phyloP scores from a whole-genome alignment of 2,888 invertebrate species.

The Gasteruption jaculator region DNA sequence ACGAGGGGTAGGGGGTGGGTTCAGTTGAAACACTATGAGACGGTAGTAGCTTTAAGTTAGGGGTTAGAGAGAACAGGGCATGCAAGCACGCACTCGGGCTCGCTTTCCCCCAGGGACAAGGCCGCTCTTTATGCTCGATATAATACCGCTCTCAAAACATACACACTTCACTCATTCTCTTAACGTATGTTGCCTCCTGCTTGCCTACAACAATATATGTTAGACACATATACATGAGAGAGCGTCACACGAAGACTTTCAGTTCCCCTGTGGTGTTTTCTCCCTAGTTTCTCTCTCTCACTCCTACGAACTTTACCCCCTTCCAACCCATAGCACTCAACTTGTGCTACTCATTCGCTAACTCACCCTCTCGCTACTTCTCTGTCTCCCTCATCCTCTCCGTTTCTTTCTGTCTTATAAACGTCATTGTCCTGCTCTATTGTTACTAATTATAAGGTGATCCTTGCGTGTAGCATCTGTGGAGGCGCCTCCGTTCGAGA shows the following conservation, averaged over 20 bases:
- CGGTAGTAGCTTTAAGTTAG: too few relatives aligned
- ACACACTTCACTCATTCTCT: slow-evolving; percentile 44
- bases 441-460: slow-evolving; percentile 37
- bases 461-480: slow-evolving; percentile 29
- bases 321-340: slow-evolving; percentile 25
- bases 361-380: slow-evolving; percentile 4
- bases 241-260: too few relatives aligned
- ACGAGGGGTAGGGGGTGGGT: slow-evolving; percentile 20
- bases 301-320: slow-evolving; percentile 8
- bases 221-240: too few relatives aligned
- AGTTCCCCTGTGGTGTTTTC: slow-evolving; percentile 19
- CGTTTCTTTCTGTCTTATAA: too few relatives aligned
- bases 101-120: slow-evolving; percentile 45
- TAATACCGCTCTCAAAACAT: slow-evolving; percentile 53
- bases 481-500: too few relatives aligned
- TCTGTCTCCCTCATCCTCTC: slow-evolving; percentile 4
- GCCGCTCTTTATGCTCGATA: slow-evolving; percentile 53
- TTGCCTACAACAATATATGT: too few relatives aligned
- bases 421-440: slow-evolving; percentile 29
- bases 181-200: slow-evolving; percentile 25
- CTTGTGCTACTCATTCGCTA: slow-evolving; percentile 21
- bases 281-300: slow-evolving; percentile 1
- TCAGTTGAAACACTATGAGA: slow-evolving; percentile 30
- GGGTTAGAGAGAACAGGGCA: slow-evolving; percentile 30
- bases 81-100: slow-evolving; percentile 42